Percentiles rank a stretch among this genome's conserved stretches.
Evolutionary conservation across 2,113 vertebrate species (phyloP).

Genomic region (Strix aluco): DNA sequence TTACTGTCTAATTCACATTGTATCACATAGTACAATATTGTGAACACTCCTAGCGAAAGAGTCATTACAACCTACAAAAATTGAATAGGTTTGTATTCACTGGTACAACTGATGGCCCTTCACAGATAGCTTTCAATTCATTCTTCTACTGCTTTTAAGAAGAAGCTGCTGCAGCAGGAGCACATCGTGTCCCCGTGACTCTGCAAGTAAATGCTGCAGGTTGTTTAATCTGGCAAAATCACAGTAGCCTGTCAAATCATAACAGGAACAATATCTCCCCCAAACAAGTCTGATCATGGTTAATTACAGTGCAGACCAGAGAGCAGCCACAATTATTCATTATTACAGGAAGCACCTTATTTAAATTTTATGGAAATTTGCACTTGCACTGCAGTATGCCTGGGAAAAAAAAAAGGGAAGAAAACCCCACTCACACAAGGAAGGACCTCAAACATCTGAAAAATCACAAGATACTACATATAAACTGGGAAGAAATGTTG

Average conservation of each 20-base stretch:
- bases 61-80: conserved; percentile 26
- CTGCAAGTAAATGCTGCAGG: conserved; percentile 66
- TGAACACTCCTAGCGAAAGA: not conserved
- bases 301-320: conserved; percentile 88
- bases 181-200: conserved; percentile 23
- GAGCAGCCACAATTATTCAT: conserved; percentile 86
- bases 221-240: conserved; percentile 75
- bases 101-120: conserved; percentile 7
- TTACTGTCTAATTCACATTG: not conserved
- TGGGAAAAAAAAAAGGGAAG: conserved; percentile 53
- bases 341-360: conserved; percentile 91
- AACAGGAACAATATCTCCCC: conserved; percentile 75
- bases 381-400: conserved; percentile 71
- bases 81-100: not conserved
- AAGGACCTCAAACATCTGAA: conserved; percentile 60
- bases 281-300: conserved; percentile 86
- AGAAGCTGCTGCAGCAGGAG: conserved; percentile 5
- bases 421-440: conserved; percentile 31
- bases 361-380: conserved; percentile 93
- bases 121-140: not conserved
- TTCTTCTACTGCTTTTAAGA: conserved; percentile 15
- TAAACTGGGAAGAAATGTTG: conserved; percentile 43
- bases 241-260: conserved; percentile 75
- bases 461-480: conserved; percentile 47
- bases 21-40: not conserved